Conservation (phyloP, 2,888 invertebrate genomes). For the Melieria picta region DNA sequence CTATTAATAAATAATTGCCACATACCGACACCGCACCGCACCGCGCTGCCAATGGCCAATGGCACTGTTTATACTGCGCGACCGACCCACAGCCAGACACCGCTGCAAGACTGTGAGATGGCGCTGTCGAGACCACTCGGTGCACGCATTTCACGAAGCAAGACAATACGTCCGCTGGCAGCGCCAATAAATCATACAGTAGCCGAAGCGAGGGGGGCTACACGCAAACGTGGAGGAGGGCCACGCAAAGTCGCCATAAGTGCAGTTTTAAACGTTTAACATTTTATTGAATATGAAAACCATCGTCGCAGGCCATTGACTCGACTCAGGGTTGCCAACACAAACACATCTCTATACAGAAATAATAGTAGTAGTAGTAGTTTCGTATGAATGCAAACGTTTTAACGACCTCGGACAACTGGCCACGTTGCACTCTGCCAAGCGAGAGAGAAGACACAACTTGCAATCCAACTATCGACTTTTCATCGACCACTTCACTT, state of each 20-base stretch:
- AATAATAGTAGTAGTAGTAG: not conserved
- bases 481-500: too few species aligned
- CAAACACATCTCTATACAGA: not conserved
- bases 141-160: not conserved
- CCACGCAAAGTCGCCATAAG: not conserved
- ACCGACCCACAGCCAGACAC: not conserved
- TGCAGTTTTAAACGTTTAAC: too few species aligned
- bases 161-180: not conserved
- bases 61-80: too few species aligned
- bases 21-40: too few species aligned
- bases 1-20: too few species aligned
- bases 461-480: too few species aligned
- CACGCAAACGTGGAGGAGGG: not conserved
- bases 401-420: too few species aligned
- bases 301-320: not conserved
- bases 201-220: not conserved
- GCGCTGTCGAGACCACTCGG: not conserved
- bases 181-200: slow-evolving; percentile 2
- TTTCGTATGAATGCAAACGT: too few species aligned
- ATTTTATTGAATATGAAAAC: not conserved
- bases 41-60: too few species aligned
- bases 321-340: not conserved
- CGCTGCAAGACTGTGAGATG: not conserved
- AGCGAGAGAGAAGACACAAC: too few species aligned
- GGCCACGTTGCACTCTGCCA: too few species aligned